phyloP scores from a whole-genome alignment of 2,888 invertebrate genomes.

The Aphidoletes aphidimyza region DNA sequence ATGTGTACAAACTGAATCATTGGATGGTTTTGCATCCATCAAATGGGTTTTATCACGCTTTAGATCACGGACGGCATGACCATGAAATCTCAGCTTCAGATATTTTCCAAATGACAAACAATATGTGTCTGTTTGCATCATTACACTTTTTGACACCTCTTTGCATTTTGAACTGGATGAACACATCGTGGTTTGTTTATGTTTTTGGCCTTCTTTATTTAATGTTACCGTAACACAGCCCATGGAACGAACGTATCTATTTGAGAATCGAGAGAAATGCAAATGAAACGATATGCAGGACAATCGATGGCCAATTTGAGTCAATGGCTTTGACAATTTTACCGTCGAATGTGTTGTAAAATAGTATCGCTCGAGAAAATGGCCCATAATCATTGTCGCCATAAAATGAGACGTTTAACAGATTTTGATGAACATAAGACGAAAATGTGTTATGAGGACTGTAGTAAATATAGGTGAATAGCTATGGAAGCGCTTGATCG shows the following conservation, averaged over 20 bases:
- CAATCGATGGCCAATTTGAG: no score
- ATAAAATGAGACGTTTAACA: conserved; percentile 87
- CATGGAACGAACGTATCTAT: conserved; percentile 86
- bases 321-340: no score
- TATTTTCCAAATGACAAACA: conserved; percentile 89
- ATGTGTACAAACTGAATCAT: conserved; percentile 68
- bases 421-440: conserved; percentile 65
- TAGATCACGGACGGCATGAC: conserved; percentile 71
- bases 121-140: conserved; percentile 82
- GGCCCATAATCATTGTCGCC: conserved; percentile 95
- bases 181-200: conserved; percentile 64
- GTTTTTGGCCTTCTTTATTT: conserved; percentile 63
- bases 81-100: conserved; percentile 85
- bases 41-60: conserved; percentile 48
- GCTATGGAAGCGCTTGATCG: conserved; percentile 86
- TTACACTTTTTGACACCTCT: conserved; percentile 77
- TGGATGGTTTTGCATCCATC: background rate
- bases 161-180: conserved; percentile 66
- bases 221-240: conserved; percentile 83
- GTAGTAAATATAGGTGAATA: conserved; percentile 76
- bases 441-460: conserved; percentile 65
- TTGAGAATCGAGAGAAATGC: no score
- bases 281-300: no score
- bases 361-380: conserved; percentile 92
- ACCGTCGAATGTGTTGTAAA: conserved; percentile 87